A percentile compares a stretch with the other conserved stretches of the same genome.
Evolutionary conservation across 2,797 vertebrate genomes (phyloP).

Genomic region (Notolabrus celidotus): DNA sequence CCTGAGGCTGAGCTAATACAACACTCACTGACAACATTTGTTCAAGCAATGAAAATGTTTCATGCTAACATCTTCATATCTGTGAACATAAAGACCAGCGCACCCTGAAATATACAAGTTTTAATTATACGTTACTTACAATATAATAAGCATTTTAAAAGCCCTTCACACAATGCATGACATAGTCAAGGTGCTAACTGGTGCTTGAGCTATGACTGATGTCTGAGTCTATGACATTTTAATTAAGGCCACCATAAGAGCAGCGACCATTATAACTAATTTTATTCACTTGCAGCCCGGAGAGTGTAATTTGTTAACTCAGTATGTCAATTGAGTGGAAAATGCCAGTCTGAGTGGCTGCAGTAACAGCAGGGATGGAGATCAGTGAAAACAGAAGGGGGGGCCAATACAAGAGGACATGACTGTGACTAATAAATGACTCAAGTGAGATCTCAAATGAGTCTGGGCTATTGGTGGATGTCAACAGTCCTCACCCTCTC

Average conservation of each 20-base stretch:
- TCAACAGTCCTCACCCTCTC: constrained; percentile 13
- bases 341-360: constrained; percentile 42
- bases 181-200: constrained; percentile 59
- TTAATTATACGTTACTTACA: constrained; percentile 56
- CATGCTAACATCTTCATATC: constrained; percentile 27
- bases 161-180: constrained; percentile 42
- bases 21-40: constrained; percentile 72
- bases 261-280: constrained; percentile 65
- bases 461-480: constrained; percentile 25
- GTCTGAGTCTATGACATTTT: constrained; percentile 65
- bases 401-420: constrained; percentile 19
- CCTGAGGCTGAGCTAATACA: constrained; percentile 52
- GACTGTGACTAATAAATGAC: constrained; percentile 51
- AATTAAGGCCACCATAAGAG: constrained; percentile 74
- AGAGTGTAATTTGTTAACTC: constrained; percentile 70
- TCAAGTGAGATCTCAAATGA: constrained; percentile 38
- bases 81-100: constrained; percentile 8
- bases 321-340: constrained; percentile 51
- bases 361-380: constrained; percentile 25
- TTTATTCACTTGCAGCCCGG: constrained; percentile 62
- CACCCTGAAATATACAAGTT: constrained; percentile 12
- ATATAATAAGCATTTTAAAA: constrained; percentile 49
- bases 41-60: constrained; percentile 67
- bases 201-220: constrained; percentile 65
- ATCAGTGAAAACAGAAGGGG: constrained; percentile 38